Conservation (phyloP, 2,888 invertebrate genomes). For the Hemistola chrysoprasaria region DNA sequence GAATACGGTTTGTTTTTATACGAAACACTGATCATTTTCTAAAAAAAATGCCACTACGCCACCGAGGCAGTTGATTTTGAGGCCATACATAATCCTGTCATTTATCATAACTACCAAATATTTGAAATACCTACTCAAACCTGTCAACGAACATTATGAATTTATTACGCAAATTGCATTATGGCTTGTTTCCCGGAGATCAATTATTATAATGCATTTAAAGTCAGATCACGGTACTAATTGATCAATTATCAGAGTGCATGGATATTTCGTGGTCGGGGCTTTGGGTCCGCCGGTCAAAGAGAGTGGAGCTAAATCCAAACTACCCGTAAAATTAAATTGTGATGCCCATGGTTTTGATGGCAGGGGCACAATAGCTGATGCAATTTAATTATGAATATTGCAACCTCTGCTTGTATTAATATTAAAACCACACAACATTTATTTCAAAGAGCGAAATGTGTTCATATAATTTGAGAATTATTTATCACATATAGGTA, state of each 20-base stretch:
- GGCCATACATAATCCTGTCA: too few relatives aligned
- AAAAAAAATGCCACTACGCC: too few relatives aligned
- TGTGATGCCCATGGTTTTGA: slow-evolving; percentile 4
- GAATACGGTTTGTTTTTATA: too few relatives aligned
- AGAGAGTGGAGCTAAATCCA: neutral
- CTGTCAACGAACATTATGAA: slow-evolving; percentile 1
- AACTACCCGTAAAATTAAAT: slow-evolving; percentile 6
- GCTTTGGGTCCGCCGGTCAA: slow-evolving; percentile 16
- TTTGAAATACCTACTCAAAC: too few relatives aligned
- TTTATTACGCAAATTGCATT: slow-evolving; percentile 4
- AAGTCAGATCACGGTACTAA: slow-evolving; percentile 16
- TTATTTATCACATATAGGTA: too few relatives aligned
- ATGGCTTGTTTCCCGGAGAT: slow-evolving; percentile 8
- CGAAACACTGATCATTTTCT: too few relatives aligned
- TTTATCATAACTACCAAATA: too few relatives aligned
- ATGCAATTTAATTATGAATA: neutral
- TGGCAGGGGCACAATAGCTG: neutral
- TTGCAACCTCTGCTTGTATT: neutral
- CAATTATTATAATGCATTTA: slow-evolving; percentile 16
- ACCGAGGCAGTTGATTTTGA: too few relatives aligned
- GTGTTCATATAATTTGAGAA: too few relatives aligned
- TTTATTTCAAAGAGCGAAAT: too few relatives aligned
- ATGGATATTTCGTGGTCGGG: slow-evolving; percentile 28
- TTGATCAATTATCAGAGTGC: slow-evolving; percentile 29
- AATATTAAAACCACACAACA: too few relatives aligned